phyloP scores from a whole-genome alignment of 2,888 invertebrate species.

The Xiphydria camelus region DNA sequence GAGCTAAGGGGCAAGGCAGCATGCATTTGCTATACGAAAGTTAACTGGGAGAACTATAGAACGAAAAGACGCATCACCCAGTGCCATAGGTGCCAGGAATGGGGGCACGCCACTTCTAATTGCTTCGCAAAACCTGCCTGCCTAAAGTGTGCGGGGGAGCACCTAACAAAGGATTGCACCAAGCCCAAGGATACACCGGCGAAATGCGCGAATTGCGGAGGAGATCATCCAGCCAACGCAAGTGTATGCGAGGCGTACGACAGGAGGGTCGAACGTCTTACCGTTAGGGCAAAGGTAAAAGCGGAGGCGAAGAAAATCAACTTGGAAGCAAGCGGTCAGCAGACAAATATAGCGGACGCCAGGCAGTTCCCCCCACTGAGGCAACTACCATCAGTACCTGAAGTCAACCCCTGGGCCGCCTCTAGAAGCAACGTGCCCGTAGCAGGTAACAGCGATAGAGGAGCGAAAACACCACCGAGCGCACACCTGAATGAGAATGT shows the following conservation, averaged over 20 bases:
- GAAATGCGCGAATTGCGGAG: conserved; percentile 37
- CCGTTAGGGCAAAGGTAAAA: background rate
- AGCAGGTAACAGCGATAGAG: no score
- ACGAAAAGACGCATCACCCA: conserved; percentile 31
- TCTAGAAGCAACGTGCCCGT: no score
- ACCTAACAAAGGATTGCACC: conserved; percentile 32
- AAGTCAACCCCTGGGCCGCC: no score
- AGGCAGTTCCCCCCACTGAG: background rate
- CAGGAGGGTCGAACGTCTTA: conserved; percentile 17
- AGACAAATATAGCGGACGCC: background rate
- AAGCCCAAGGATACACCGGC: conserved; percentile 27
- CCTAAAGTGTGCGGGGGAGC: conserved; percentile 32
- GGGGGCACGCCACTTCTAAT: conserved; percentile 37
- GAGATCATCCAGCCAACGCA: conserved; percentile 35
- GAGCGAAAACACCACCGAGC: no score
- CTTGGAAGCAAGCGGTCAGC: no score
- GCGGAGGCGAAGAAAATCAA: background rate
- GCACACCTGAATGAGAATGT: no score
- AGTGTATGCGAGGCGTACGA: conserved; percentile 25
- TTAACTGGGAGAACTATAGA: conserved; percentile 26
- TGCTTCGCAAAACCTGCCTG: conserved; percentile 30
- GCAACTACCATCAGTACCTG: no score
- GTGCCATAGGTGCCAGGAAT: conserved; percentile 37
- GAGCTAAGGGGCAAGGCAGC: conserved; percentile 20
- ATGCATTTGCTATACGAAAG: conserved; percentile 21